Conservation (phyloP, 2,113 vertebrate genomes). For the Crotophaga sulcirostris region DNA sequence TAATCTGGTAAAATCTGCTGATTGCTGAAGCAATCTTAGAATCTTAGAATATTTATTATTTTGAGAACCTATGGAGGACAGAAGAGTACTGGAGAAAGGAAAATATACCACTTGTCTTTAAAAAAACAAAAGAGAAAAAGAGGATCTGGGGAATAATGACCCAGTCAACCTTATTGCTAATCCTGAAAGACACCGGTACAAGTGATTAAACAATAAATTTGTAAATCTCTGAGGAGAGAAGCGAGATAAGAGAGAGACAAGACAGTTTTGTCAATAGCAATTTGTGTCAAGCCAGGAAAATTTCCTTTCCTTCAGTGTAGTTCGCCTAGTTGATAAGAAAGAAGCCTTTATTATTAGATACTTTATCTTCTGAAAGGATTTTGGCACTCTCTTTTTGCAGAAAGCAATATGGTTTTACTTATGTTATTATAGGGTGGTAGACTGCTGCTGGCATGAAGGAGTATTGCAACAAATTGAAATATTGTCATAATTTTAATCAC, state of each 20-base stretch:
- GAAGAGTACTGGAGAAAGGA: background rate
- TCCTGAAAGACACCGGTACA: background rate
- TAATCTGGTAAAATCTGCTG: background rate
- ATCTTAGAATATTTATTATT: background rate
- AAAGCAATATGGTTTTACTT: background rate
- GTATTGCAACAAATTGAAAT: background rate
- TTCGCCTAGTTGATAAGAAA: background rate
- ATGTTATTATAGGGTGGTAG: background rate
- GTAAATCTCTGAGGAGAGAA: background rate
- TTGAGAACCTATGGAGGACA: background rate
- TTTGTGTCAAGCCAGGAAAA: background rate
- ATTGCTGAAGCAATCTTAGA: background rate
- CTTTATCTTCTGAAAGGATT: background rate
- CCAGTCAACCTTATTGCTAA: background rate
- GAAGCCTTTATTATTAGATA: background rate
- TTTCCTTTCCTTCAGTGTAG: background rate
- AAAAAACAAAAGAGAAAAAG: background rate
- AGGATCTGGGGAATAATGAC: background rate
- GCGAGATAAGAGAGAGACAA: background rate
- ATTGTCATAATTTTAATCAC: background rate
- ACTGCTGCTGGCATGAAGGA: background rate
- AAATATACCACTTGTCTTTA: background rate
- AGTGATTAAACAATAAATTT: background rate
- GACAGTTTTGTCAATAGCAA: background rate
- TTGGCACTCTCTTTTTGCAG: background rate